Base-by-base conservation (phyloP, 2,797 vertebrate species). In the Myotis pilosus region DNA sequence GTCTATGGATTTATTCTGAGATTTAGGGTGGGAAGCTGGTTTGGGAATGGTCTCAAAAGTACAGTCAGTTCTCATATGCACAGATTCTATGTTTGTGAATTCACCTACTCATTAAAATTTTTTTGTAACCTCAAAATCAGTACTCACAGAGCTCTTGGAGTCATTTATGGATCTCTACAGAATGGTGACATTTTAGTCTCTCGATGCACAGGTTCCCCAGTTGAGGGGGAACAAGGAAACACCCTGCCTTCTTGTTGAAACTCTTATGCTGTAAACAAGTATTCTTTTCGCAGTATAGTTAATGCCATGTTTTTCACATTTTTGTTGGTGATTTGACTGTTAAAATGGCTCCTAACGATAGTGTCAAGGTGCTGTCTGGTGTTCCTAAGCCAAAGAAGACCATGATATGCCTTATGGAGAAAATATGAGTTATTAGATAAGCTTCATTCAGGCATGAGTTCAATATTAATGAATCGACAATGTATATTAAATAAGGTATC, bases 61-160 rank as follows among this genome's bases (percentile, higher is more conserved):
- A 89, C 72, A 86, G 74, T 41, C 68, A 71, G 44, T 47, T 47
- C 80, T 93, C 38, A 49, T 78, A 22, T 64, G 91, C 79, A 79
- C 92, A 95, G 57, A 66, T 66, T 95, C 57, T 60, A 69, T 87
- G 66, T 92, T 87, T 87, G 60, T 76, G 68, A 57, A 86, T 69
- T 94, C n/a, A 69, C 53, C n/a, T 80, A 66, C 87, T 95, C 30
- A 7, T 79, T 92, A 68, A 60, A 9, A 62, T 79, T 76, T 92
- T 94, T 94, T 87, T 71, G 25, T 83, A 84, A 80, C 84, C 55
- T 93, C 66, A 80, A 62, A 85, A 66, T 87, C 87, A 81, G 8
- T 49, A n/a, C 51, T 69, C 64, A n/a, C 0, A 5, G 64, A 60
- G 79, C 41, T n/a, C 84, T 44, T 2, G 3, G 49, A 71, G 83